These are phyloP conservation scores for Ochropleura leucogaster DNA, from an alignment of 2,888 invertebrate species.

Conservation along the genomic window DNA sequence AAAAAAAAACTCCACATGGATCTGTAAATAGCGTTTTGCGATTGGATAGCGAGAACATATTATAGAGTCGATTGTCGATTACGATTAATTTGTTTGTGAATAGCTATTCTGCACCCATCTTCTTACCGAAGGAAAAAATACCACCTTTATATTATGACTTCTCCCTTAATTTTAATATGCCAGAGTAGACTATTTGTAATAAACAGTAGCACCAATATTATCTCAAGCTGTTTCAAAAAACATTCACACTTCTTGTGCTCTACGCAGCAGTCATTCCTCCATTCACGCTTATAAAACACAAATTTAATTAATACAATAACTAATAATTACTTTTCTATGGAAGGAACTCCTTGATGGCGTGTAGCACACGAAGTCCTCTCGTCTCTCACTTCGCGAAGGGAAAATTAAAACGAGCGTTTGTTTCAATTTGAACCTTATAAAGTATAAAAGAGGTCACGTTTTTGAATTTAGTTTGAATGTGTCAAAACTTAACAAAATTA, in stretches of 20 bases:
- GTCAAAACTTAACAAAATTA: neutral
- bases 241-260: slow-evolving; percentile 87
- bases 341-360: slow-evolving; percentile 82
- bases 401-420: neutral
- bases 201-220: slow-evolving; percentile 42
- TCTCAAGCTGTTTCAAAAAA: slow-evolving; percentile 30
- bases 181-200: neutral
- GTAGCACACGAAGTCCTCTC: slow-evolving; percentile 87
- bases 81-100: no score
- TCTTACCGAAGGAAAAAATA: no score
- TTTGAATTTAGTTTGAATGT: neutral
- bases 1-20: no score
- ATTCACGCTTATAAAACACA: slow-evolving; percentile 73
- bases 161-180: neutral
- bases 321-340: slow-evolving; percentile 79
- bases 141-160: no score
- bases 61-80: no score
- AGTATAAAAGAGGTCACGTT: neutral
- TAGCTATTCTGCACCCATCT: no score
- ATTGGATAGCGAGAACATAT: no score
- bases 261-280: slow-evolving; percentile 85
- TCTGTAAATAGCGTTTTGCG: no score
- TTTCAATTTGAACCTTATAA: neutral
- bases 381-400: slow-evolving; percentile 54
- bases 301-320: slow-evolving; percentile 58